These are phyloP conservation scores for Oophaga pumilio DNA, from an alignment of 2,113 vertebrate species.

Conservation along the genomic window DNA sequence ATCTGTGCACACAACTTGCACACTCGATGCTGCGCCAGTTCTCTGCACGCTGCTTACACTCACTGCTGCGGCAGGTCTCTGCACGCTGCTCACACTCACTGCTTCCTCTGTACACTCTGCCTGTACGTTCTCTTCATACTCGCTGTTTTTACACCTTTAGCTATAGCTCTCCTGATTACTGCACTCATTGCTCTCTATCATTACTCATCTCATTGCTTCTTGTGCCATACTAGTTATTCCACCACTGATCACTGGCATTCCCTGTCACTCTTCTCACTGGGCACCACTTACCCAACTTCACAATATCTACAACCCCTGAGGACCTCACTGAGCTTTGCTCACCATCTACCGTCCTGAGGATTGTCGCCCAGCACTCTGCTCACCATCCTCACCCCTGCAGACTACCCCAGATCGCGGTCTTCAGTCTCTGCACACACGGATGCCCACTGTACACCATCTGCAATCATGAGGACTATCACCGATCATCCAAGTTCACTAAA, in stretches of 20 bases:
- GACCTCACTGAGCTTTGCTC: not conserved
- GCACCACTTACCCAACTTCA: no score
- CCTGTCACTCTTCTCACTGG: not conserved
- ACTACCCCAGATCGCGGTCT: not conserved
- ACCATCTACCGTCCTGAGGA: not conserved
- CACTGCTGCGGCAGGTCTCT: not conserved
- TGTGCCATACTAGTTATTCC: not conserved
- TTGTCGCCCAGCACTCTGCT: not conserved
- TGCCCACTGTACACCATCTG: no score
- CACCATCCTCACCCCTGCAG: not conserved
- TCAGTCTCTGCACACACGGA: no score
- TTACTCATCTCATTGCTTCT: no score
- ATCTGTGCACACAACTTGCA: not conserved
- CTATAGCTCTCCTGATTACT: not conserved
- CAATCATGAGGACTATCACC: no score
- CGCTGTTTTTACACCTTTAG: not conserved
- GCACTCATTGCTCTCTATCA: not conserved
- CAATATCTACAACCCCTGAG: not conserved
- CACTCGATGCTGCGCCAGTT: not conserved
- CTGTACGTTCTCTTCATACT: no score
- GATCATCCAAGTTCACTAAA: no score
- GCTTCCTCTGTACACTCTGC: no score
- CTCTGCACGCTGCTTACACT: not conserved
- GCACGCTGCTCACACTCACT: no score
- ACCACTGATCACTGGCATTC: not conserved